phyloP scores from a whole-genome alignment of 37 sponge, comb jelly and placozoan genomes.

The Sycon ciliatum region DNA sequence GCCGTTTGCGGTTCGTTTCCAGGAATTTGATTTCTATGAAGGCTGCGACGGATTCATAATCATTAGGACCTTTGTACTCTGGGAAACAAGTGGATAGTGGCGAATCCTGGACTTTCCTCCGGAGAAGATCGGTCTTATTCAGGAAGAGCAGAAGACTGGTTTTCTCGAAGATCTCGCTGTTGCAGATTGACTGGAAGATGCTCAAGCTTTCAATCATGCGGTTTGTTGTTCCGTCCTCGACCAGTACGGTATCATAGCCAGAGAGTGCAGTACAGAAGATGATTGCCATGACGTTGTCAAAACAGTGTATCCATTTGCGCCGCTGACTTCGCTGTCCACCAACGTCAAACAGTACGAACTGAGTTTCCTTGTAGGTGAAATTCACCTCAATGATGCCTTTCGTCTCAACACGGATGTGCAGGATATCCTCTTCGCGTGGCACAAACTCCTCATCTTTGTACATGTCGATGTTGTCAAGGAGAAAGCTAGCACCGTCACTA shows the following conservation, averaged over 20 bases:
- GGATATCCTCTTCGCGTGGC: no score
- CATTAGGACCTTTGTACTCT: not conserved
- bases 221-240: constrained; percentile 19
- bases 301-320: constrained; percentile 43
- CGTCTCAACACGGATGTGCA: no score
- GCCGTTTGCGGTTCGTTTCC: not conserved
- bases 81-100: not conserved
- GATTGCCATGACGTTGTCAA: constrained; percentile 34
- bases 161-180: constrained; percentile 25
- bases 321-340: constrained; percentile 34
- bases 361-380: no score
- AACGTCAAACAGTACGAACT: constrained; percentile 41
- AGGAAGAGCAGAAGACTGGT: constrained; percentile 28
- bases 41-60: not conserved
- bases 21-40: not conserved
- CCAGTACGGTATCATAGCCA: constrained; percentile 27
- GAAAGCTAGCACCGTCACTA: no score
- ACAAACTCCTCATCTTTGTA: no score
- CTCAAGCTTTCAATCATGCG: constrained; percentile 37
- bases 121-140: constrained; percentile 40
- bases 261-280: constrained; percentile 26
- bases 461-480: no score
- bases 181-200: constrained; percentile 23
- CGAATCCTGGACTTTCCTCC: constrained; percentile 16
- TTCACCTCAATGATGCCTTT: no score